Evolutionary conservation across 2,888 invertebrate genomes (phyloP).

Genomic region (Philonicus albiceps): DNA sequence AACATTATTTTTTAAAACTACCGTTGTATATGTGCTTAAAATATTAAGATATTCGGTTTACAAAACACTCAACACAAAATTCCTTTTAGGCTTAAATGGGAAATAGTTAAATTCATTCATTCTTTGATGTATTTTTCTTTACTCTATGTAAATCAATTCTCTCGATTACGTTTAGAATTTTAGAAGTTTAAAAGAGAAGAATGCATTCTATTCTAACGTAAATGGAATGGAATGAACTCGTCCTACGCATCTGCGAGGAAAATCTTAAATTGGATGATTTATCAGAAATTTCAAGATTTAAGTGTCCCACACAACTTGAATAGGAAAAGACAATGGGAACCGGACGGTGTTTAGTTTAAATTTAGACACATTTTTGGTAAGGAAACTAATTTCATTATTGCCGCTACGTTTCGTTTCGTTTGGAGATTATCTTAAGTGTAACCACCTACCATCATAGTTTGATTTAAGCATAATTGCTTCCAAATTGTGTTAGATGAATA

Average conservation of each 20-base stretch:
- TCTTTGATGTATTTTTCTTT: not conserved
- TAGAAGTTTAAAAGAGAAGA: too few species aligned
- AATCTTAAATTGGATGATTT: not conserved
- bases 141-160: not conserved
- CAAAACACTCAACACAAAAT: not conserved
- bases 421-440: not conserved
- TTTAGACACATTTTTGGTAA: not conserved
- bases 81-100: not conserved
- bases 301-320: not conserved
- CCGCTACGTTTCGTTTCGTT: not conserved
- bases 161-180: not conserved
- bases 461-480: not conserved
- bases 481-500: not conserved
- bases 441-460: not conserved
- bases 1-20: not conserved
- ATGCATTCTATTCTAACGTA: not conserved
- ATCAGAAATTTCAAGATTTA: not conserved
- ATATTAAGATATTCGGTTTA: not conserved
- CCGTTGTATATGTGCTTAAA: not conserved
- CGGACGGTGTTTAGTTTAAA: not conserved
- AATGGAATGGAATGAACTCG: not conserved
- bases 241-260: not conserved
- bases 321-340: not conserved
- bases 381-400: not conserved
- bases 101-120: not conserved